These are phyloP conservation scores for Oryzias curvinotus DNA, from an alignment of 2,113 vertebrate species.

Conservation along the genomic window DNA sequence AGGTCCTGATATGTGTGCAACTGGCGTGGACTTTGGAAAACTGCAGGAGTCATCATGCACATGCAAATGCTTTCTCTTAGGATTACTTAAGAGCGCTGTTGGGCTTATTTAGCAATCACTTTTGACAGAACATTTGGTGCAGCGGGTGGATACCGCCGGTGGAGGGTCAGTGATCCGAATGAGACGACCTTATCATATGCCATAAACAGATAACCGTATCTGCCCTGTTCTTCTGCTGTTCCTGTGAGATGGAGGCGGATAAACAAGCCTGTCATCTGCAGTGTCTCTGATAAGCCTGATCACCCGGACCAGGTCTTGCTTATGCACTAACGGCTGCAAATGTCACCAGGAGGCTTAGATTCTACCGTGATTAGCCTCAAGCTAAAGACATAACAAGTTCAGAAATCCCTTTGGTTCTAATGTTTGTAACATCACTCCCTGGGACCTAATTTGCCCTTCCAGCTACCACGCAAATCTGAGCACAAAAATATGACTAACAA, in stretches of 20 bases:
- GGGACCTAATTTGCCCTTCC: conserved; percentile 41
- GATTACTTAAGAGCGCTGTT: conserved; percentile 84
- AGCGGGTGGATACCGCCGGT: conserved; percentile 67
- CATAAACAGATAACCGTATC: conserved; percentile 84
- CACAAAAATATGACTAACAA: conserved; percentile 30
- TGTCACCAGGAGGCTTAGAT: conserved; percentile 58
- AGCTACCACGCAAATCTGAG: conserved; percentile 50
- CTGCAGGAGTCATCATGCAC: conserved; percentile 72
- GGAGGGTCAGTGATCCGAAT: conserved; percentile 80
- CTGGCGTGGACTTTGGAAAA: conserved; percentile 64
- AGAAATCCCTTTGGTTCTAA: conserved; percentile 45
- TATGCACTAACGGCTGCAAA: conserved; percentile 26
- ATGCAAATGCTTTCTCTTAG: conserved; percentile 83
- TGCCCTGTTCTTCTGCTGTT: conserved; percentile 72
- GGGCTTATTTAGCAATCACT: conserved; percentile 85
- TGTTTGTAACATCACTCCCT: conserved; percentile 43
- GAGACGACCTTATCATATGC: conserved; percentile 81
- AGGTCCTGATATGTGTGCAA: conserved; percentile 60
- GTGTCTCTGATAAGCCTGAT: conserved; percentile 65
- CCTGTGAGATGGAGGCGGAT: conserved; percentile 67
- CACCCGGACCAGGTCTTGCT: conserved; percentile 40
- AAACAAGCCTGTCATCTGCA: conserved; percentile 76
- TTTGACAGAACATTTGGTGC: conserved; percentile 64
- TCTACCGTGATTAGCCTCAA: conserved; percentile 50
- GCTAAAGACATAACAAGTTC: conserved; percentile 63